Evolutionary conservation across 2,113 vertebrate species (phyloP), one percentile per base, ranked within the genome.

Genomic region (Cariama cristata): DNA sequence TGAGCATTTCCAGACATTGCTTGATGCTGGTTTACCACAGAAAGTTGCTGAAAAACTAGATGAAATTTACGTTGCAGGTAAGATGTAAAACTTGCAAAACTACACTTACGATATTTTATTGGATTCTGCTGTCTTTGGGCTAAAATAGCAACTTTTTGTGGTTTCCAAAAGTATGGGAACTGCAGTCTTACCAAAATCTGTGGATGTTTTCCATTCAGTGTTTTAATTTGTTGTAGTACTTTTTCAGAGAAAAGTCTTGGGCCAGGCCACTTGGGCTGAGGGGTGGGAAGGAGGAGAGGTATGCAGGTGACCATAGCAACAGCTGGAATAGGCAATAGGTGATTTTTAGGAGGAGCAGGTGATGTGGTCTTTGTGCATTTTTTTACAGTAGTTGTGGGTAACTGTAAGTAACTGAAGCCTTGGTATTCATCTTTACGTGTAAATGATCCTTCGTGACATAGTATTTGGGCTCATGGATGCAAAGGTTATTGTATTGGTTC

Each of bases 31-130:
- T 97, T 98, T 99, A 98, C 99, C 99, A 96, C 99, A 99, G 98
- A 99, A 99, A 97, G 99, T 99, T 96, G 99, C 99, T 85, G 99
- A 99, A 98, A 99, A 99, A 98, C 98, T 99, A 97, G 99, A 99
- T 95, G 99, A 99, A 98, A 99, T 99, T 98, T 99, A 99, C 97
- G 98, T 99, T 98, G 99, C 99, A 99, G 99, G 99, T 99, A 98
- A 99, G 98, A 98, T 97, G 97, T 97, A 97, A 98, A 97, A 98
- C 98, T 98, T 98, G 98, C 97, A 97, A 98, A 98, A 88, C 98
- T 97, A 98, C 97, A 67, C 98, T 91, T 96, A 96, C 89, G 95
- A 98, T 99, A 97, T 96, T 97, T 98, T 98, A 99, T 98, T 98
- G 98, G 97, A 97, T 96, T 96, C 73, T 97, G 92, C 98, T 99